phyloP scores from a whole-genome alignment of 2,888 invertebrate species.

The Thelaira solivaga region DNA sequence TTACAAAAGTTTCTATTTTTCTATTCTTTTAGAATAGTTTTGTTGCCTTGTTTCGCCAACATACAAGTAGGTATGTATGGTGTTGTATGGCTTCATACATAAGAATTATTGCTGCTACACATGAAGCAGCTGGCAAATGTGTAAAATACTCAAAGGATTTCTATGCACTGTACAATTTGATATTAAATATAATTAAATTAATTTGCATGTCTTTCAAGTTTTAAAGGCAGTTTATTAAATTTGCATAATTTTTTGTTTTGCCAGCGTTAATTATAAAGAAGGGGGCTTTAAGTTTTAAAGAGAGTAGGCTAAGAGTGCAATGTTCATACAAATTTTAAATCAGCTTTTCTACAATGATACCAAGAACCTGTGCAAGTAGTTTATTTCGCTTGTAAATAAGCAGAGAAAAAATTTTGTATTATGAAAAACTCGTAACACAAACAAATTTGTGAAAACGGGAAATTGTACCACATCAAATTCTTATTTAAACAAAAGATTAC shows the following conservation, averaged over 20 bases:
- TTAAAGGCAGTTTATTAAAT: background rate
- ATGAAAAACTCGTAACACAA: no score
- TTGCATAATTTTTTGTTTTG: background rate
- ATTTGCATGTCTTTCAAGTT: background rate
- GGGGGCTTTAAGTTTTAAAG: no score
- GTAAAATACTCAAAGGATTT: constrained; percentile 8
- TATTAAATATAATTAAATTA: constrained; percentile 17
- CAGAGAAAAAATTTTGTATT: no score
- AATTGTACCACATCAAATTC: no score
- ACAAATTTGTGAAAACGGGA: no score
- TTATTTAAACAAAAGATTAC: no score
- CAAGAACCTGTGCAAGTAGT: no score
- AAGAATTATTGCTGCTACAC: background rate
- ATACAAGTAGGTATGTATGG: background rate
- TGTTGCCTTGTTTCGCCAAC: background rate
- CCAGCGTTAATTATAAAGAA: no score
- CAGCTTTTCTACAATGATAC: no score
- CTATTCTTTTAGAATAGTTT: constrained; percentile 12
- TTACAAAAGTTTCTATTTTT: background rate
- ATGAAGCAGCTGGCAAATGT: constrained; percentile 4
- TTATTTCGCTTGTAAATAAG: no score
- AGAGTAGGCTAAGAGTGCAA: no score
- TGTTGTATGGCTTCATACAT: background rate
- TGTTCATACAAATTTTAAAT: no score
- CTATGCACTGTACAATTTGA: constrained; percentile 7